Evolutionary conservation across 2,113 vertebrate genomes (phyloP).

Genomic region (Grallaria varia): DNA sequence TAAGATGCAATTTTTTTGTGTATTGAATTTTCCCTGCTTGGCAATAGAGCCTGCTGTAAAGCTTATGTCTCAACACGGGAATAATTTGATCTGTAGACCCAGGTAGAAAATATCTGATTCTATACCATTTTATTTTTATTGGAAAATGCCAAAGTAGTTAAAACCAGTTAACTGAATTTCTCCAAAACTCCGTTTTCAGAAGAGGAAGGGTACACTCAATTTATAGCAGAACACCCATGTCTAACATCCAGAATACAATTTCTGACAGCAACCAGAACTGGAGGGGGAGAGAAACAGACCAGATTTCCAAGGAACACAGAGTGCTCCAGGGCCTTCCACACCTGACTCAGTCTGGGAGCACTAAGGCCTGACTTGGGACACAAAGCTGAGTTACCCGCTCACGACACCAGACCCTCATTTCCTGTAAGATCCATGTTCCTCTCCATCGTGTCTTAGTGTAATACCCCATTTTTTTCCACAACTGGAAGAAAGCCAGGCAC

Average conservation of each 20-base stretch:
- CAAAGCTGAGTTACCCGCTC: not conserved
- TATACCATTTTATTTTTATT: not conserved
- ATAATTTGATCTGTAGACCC: not conserved
- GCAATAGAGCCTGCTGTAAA: not conserved
- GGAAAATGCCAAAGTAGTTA: not conserved
- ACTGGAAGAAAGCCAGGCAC: not conserved
- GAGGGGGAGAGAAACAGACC: accelerated
- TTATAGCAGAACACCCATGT: not conserved
- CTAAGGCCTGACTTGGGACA: not conserved
- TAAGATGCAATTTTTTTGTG: not conserved
- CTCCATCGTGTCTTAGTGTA: not conserved
- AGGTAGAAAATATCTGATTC: not conserved
- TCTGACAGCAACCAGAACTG: not conserved
- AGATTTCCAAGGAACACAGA: not conserved
- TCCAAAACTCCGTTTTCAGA: not conserved
- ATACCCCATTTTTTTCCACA: not conserved
- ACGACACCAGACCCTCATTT: accelerated
- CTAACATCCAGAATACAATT: not conserved
- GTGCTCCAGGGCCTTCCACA: accelerated
- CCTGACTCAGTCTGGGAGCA: not conserved
- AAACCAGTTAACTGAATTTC: not conserved
- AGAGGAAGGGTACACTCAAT: not conserved
- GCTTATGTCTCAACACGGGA: accelerated
- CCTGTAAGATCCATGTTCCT: not conserved
- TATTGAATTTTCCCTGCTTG: not conserved